Evolutionary conservation across 2,888 invertebrate genomes (phyloP).

Genomic region (Eumacrocentrus americanus): DNA sequence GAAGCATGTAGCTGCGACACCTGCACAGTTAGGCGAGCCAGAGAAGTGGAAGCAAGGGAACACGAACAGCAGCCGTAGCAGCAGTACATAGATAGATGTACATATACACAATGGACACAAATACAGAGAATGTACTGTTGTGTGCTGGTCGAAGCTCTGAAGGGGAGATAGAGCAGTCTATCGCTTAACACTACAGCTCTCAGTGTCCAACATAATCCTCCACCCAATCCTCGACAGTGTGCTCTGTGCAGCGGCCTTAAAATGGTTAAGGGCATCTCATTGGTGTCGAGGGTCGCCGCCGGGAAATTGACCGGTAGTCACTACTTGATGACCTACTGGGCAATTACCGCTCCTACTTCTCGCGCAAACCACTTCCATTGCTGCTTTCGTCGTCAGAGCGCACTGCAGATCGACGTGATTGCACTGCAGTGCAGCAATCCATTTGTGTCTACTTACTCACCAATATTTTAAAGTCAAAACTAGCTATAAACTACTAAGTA

Average conservation of each 20-base stretch:
- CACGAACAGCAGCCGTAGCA: background rate
- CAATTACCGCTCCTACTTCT: conserved; percentile 13
- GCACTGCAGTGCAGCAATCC: background rate
- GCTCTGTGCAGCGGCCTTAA: conserved; percentile 12
- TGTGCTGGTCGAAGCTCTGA: background rate
- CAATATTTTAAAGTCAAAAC: no score
- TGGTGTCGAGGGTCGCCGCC: conserved; percentile 1
- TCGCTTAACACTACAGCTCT: conserved; percentile 10
- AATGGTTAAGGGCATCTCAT: conserved; percentile 1
- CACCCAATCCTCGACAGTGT: background rate
- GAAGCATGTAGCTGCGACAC: conserved; percentile 25
- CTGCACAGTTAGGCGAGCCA: conserved; percentile 21
- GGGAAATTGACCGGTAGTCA: background rate
- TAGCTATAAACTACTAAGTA: no score
- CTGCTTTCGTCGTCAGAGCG: background rate
- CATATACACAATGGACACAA: conserved; percentile 18
- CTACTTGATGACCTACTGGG: background rate
- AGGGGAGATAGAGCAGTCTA: conserved; percentile 7
- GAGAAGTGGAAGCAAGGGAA: background rate
- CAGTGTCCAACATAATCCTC: conserved; percentile 18
- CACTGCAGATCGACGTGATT: background rate
- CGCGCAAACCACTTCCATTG: background rate
- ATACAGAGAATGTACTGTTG: conserved; percentile 8
- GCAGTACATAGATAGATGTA: conserved; percentile 9
- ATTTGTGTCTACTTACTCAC: background rate